Conservation (phyloP, 2,888 invertebrate species). For the Dasysyrphus albostriatus region DNA sequence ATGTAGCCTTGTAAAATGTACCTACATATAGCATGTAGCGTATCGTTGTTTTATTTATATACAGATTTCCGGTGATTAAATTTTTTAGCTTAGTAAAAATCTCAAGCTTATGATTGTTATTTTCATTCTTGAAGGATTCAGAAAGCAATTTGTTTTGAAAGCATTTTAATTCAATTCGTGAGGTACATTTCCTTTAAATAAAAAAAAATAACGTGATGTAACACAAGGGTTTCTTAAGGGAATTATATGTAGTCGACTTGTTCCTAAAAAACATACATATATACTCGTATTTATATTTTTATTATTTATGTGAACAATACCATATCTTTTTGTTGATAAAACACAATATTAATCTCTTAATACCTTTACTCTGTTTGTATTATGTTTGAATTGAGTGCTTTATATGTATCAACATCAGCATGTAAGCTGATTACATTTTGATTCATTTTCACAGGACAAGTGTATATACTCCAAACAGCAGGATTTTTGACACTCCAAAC, state of each 20-base stretch:
- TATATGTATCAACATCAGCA: neutral
- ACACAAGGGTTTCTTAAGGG: neutral
- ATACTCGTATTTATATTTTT: neutral
- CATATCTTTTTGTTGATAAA: neutral
- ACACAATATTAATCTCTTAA: neutral
- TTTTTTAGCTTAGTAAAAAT: neutral
- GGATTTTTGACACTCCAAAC: too few relatives aligned
- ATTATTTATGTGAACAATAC: neutral
- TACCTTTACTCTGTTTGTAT: neutral
- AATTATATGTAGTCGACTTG: neutral
- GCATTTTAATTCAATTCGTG: slow-evolving; percentile 2
- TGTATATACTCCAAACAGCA: too few relatives aligned
- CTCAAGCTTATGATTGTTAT: slow-evolving; percentile 16
- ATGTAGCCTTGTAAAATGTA: neutral
- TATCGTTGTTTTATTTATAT: neutral
- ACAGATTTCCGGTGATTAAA: slow-evolving; percentile 9
- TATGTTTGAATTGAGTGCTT: neutral
- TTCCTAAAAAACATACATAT: neutral
- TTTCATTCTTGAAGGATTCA: neutral
- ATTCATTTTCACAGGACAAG: neutral
- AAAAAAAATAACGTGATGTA: too few relatives aligned
- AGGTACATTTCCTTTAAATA: neutral
- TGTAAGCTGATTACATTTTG: slow-evolving; percentile 6
- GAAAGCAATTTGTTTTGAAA: slow-evolving; percentile 14
- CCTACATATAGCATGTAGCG: neutral